Percentiles rank a stretch among this genome's conserved stretches.
phyloP scores from a whole-genome alignment of 2,113 vertebrate genomes.

The Heterochromis multidens region DNA sequence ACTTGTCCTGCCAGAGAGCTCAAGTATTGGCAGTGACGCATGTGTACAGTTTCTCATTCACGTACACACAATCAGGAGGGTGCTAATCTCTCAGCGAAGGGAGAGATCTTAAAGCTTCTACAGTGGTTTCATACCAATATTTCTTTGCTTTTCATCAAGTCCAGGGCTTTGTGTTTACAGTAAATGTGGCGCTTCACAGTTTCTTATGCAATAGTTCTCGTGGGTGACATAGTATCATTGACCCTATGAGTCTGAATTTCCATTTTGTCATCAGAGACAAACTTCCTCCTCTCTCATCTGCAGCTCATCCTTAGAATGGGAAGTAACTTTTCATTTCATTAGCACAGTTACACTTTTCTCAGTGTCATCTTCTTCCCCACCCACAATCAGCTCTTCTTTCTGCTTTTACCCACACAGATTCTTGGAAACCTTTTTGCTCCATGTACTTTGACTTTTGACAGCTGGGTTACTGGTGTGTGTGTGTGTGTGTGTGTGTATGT shows the following conservation, averaged over 20 bases:
- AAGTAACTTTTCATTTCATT: not conserved
- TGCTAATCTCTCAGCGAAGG: conserved; percentile 31
- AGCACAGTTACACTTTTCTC: not conserved
- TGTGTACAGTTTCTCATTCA: conserved; percentile 49
- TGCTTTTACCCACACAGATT: not conserved
- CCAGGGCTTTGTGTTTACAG: not conserved
- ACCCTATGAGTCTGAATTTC: conserved; percentile 28
- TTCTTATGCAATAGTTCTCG: not conserved
- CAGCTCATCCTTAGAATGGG: not conserved
- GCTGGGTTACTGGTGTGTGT: not conserved
- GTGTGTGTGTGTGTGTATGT: not conserved
- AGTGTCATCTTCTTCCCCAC: not conserved
- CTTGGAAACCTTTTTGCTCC: not conserved
- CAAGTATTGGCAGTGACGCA: conserved; percentile 48
- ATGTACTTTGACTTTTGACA: not conserved
- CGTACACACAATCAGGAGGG: conserved; percentile 44
- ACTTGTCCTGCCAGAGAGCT: conserved; percentile 27
- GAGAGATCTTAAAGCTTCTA: not conserved
- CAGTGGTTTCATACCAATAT: not conserved
- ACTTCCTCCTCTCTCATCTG: conserved; percentile 18
- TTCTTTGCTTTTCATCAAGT: not conserved
- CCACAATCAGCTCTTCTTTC: not conserved
- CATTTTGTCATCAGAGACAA: conserved; percentile 26
- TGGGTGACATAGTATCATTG: not conserved
- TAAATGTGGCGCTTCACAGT: not conserved